phyloP scores from a whole-genome alignment of 1,140 invertebrate species.

The Hylaeus anthracinus region DNA sequence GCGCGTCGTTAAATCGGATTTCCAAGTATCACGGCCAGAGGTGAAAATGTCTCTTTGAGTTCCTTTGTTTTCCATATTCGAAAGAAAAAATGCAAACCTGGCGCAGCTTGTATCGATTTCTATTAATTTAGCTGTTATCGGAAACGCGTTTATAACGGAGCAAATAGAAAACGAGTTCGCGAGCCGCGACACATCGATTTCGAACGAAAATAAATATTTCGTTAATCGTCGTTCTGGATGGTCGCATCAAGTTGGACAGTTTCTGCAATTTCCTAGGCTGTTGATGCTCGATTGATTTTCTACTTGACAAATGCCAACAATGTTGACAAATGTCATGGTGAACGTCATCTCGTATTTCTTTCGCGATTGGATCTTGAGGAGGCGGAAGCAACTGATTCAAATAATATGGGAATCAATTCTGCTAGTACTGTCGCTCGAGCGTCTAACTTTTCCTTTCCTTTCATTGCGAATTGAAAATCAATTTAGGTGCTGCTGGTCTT shows the following conservation, averaged over 20 bases:
- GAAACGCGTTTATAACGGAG: conserved; percentile 19
- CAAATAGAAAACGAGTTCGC: conserved; percentile 12
- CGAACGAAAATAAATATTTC: not conserved
- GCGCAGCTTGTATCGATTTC: conserved; percentile 17
- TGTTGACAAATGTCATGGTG: too few relatives aligned
- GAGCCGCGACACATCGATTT: conserved; percentile 10
- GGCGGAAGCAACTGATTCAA: conserved; percentile 33
- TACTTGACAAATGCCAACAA: too few relatives aligned
- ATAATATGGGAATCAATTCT: conserved; percentile 54
- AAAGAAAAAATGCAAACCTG: not conserved
- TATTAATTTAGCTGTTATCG: conserved; percentile 27
- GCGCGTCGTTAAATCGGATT: too few relatives aligned
- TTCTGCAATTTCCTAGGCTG: too few relatives aligned
- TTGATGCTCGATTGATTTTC: too few relatives aligned
- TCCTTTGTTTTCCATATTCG: too few relatives aligned
- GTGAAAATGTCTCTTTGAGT: too few relatives aligned
- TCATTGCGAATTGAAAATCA: conserved; percentile 35
- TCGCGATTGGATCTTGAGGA: conserved; percentile 18
- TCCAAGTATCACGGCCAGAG: too few relatives aligned
- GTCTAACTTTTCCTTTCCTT: not conserved
- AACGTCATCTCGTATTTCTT: not conserved
- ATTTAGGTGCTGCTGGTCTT: conserved; percentile 28
- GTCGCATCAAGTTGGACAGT: too few relatives aligned
- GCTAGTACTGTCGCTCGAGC: not conserved
- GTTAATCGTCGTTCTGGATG: conserved; percentile 2